These are phyloP conservation scores for Sardina pilchardus DNA, from an alignment of 2,113 vertebrate genomes.

Conservation along the genomic window DNA sequence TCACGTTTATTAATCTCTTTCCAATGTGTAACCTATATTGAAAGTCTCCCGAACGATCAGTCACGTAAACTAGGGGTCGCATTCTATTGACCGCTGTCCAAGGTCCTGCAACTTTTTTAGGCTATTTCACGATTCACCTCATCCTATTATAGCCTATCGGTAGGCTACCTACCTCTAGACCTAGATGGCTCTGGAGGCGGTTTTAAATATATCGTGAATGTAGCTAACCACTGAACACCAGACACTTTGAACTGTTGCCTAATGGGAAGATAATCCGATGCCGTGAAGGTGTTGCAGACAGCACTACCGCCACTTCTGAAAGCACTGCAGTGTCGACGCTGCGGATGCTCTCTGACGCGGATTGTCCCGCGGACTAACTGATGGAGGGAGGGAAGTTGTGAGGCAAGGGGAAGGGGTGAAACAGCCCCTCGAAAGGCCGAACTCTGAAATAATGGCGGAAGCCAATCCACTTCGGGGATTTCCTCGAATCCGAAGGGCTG, in stretches of 20 bases:
- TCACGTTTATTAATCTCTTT: too few relatives aligned
- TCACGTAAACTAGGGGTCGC: not conserved
- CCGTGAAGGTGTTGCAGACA: constrained; percentile 29
- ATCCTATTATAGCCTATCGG: not conserved
- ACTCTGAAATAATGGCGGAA: constrained; percentile 80
- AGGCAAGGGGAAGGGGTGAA: constrained; percentile 29
- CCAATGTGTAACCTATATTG: too few relatives aligned
- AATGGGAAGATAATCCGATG: constrained; percentile 21
- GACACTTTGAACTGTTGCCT: not conserved
- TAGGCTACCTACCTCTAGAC: not conserved
- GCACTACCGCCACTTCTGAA: constrained; percentile 27
- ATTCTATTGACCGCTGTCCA: not conserved
- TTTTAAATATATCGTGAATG: not conserved
- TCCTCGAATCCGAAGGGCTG: constrained; percentile 81
- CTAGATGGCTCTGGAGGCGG: not conserved
- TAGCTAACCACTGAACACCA: not conserved
- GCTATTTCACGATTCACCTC: not conserved
- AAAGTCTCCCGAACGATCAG: not conserved
- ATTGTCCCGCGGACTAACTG: constrained; percentile 45
- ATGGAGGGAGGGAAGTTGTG: constrained; percentile 47
- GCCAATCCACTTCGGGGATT: constrained; percentile 78
- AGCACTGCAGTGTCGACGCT: constrained; percentile 68
- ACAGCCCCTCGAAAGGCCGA: constrained; percentile 36
- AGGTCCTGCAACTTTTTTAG: not conserved
- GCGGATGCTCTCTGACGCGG: constrained; percentile 50